Conservation (phyloP, 2,113 vertebrate genomes). For the Pseudorasbora parva region DNA sequence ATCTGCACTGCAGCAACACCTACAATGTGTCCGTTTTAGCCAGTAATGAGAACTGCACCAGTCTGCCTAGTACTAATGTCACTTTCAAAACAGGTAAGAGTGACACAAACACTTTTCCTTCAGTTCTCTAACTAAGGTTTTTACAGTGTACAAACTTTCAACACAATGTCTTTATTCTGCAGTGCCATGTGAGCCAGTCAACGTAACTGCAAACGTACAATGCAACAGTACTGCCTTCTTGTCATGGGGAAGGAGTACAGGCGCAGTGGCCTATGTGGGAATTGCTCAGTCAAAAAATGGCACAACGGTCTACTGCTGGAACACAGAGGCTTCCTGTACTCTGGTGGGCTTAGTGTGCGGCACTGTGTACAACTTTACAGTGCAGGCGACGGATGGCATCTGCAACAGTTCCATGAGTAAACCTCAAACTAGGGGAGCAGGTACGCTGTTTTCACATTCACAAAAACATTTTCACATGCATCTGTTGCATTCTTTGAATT, state of each 20-base stretch:
- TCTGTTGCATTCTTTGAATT: background rate
- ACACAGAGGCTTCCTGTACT: constrained; percentile 60
- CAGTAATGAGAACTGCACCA: constrained; percentile 68
- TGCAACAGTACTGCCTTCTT: constrained; percentile 71
- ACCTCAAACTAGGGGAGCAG: constrained; percentile 62
- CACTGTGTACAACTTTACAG: constrained; percentile 72
- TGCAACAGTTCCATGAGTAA: constrained; percentile 76
- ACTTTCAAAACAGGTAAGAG: constrained; percentile 66
- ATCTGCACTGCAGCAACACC: constrained; percentile 67
- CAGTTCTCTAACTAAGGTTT: too few relatives aligned
- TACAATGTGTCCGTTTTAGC: constrained; percentile 67
- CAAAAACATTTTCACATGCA: too few relatives aligned
- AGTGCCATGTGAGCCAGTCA: constrained; percentile 74
- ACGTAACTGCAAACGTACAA: constrained; percentile 58
- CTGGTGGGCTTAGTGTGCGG: constrained; percentile 71
- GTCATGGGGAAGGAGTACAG: constrained; percentile 65
- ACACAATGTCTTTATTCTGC: constrained; percentile 1
- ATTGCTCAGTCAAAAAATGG: constrained; percentile 61
- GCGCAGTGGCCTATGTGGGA: constrained; percentile 63
- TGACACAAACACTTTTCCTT: background rate
- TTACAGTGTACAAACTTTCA: background rate
- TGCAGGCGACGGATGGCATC: constrained; percentile 68
- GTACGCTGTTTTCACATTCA: too few relatives aligned
- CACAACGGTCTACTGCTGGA: constrained; percentile 64
- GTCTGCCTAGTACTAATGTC: constrained; percentile 59